Evolutionary conservation across 2,113 vertebrate species (phyloP), one percentile per base, ranked within the genome.

Genomic region (Cettia cetti): DNA sequence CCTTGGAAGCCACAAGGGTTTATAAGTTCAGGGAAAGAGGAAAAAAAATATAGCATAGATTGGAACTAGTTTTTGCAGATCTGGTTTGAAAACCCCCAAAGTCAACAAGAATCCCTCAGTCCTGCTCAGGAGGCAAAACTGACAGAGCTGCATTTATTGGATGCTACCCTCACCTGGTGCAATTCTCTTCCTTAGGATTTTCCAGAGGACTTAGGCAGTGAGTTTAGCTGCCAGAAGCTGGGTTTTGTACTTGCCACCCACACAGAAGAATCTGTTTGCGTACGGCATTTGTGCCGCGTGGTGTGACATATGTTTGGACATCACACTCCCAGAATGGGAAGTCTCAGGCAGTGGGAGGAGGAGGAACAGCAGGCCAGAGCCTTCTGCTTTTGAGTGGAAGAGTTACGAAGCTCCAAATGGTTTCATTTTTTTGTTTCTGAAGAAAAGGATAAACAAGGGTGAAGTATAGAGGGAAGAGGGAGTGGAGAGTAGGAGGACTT

Each of bases 301-400:
- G 45, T 23, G 65, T 76, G 95, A 90, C 95, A 96, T 96, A 94
- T 93, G 92, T 60, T 94, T 57, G 90, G 74, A 7, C 0, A 45
- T 79, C 80, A 90, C 91, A 60, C 90, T 94, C 82, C 64, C 76
- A 33, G 76, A 33, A 88, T 18, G 82, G 72, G 85, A 60, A 86
- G 37, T 52, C 76, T 93, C 82, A 83, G 82, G 88, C 93, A 93
- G 28, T 4, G 88, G 79, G 90, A 71, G 94, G 82, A 94, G 75
- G 35, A 76, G 26, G 79, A 96, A 71, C 85, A 96, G 95, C 82
- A 96, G 90, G 82, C 82, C 88, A 95, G 84, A 92, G 37, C 93
- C 68, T 72, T 64, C 79, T 95, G 92, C 85, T 92, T 90, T 44
- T 26, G 44, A 81, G 56, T 21, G 31, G 54, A 92, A 54, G 54